Evolutionary conservation across 2,113 vertebrate genomes (phyloP).

Genomic region (Ptychochromis oligacanthus): DNA sequence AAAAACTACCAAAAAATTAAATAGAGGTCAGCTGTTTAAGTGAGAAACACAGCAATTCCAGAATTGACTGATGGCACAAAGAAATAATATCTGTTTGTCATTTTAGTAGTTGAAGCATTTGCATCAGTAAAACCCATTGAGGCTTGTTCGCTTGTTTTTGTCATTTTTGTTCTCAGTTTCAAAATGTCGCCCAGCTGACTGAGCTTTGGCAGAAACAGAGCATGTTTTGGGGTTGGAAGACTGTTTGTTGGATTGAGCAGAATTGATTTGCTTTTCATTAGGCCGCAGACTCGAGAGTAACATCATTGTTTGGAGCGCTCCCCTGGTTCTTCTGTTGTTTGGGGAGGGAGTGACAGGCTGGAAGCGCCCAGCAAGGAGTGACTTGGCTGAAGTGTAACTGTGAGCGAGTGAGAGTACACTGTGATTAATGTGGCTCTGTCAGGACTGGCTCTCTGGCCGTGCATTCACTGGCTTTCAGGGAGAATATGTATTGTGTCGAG

Average conservation of each 20-base stretch:
- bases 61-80: conserved; percentile 5
- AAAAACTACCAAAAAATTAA: background rate
- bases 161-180: conserved; percentile 37
- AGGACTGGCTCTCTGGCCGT: conserved; percentile 54
- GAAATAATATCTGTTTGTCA: background rate
- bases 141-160: conserved; percentile 20
- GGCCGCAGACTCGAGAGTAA: conserved; percentile 29
- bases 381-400: conserved; percentile 65
- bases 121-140: conserved; percentile 31
- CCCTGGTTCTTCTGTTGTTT: conserved; percentile 34
- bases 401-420: conserved; percentile 48
- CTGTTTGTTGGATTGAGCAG: conserved; percentile 41
- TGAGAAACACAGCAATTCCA: background rate
- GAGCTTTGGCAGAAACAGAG: conserved; percentile 44
- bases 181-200: conserved; percentile 29
- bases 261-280: conserved; percentile 66
- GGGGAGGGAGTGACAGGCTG: conserved; percentile 28
- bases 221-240: conserved; percentile 38
- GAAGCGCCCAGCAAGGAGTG: conserved; percentile 53
- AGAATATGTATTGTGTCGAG: conserved; percentile 52
- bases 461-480: conserved; percentile 39
- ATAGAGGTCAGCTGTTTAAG: background rate
- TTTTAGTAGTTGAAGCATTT: conserved; percentile 14
- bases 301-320: conserved; percentile 59
- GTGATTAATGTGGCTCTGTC: conserved; percentile 70